Evolutionary conservation across 2,888 invertebrate species (phyloP), one percentile per base, ranked within the genome.

Genomic region (Bombylius discolor): DNA sequence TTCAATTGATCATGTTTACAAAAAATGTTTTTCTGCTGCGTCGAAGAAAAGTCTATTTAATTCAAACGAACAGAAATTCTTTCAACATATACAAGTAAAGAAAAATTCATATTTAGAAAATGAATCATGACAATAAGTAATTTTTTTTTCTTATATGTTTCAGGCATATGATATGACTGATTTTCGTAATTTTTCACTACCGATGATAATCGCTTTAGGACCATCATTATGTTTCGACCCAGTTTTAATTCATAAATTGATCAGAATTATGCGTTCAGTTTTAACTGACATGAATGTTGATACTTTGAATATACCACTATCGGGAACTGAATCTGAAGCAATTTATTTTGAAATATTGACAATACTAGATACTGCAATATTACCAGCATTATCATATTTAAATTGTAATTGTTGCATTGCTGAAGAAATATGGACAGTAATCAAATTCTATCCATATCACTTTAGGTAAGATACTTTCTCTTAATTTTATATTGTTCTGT

Each of bases 331-430:
- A 23, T 60, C 67, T 0, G 81, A 83, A 64, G 79, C 78, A 11
- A 74, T 92, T 47, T 89, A 92, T 69, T 84, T 86, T 66, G 91
- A 93, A 61, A 84, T 94, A 47, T 74, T 95, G 55, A 89, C 88
- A 6, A 79, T 95, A 50, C 75, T 96, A 56, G 97, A 98, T 69
- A 84, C 89, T 49, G 86, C 89, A 3, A 80, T 99, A 59, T 74
- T 99, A 59, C 98, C 99, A 0, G 83, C 94, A 1, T 77, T 99
- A 32, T 90, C 94, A 0, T 84, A 94, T 64, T 81, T 96, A 78
- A 92, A 94, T 62, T 89, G 89, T 64, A 98, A 98, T 74, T 96
- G 95, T 70, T 92, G 94, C 64, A 84, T 98, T 72, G 89, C 96
- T 5, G 97, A 99, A 72, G 96, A 98, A 73, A 81, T 99, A 59